Conservation (phyloP, 2,888 invertebrate species). For the Eupithecia inturbata region DNA sequence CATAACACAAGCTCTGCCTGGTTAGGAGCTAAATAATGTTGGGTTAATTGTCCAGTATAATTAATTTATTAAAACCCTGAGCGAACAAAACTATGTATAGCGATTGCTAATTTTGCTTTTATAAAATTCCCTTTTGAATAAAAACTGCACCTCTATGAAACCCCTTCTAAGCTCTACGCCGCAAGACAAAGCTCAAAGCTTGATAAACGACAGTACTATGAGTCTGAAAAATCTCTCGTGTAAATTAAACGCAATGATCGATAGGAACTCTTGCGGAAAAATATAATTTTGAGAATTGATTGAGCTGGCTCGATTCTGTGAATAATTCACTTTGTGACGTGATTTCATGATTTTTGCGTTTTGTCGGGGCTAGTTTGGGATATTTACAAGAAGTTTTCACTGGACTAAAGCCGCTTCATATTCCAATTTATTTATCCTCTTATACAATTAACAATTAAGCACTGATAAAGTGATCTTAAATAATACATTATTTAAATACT, state of each 20-base stretch:
- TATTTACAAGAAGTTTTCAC: neutral
- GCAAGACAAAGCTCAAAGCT: constrained; percentile 67
- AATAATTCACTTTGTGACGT: constrained; percentile 13
- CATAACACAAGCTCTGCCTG: neutral
- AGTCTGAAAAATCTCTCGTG: constrained; percentile 67
- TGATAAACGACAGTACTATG: constrained; percentile 74
- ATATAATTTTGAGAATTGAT: constrained; percentile 49
- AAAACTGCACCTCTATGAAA: constrained; percentile 11
- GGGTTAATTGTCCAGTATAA: neutral
- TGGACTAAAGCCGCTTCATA: neutral
- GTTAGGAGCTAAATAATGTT: neutral
- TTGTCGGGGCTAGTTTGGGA: neutral
- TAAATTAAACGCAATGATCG: constrained; percentile 70
- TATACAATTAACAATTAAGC: no score
- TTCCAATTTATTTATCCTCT: no score
- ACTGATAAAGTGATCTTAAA: no score
- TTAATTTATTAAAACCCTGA: neutral
- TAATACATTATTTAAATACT: no score
- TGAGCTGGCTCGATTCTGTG: constrained; percentile 24
- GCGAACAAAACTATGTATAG: neutral
- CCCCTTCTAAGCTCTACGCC: constrained; percentile 34
- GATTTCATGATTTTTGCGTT: constrained; percentile 4
- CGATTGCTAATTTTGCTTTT: neutral
- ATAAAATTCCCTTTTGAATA: neutral
- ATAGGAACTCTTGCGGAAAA: constrained; percentile 56